These are phyloP conservation scores for Junonia oenone DNA, from an alignment of 2,888 invertebrate genomes.

Conservation along the genomic window DNA sequence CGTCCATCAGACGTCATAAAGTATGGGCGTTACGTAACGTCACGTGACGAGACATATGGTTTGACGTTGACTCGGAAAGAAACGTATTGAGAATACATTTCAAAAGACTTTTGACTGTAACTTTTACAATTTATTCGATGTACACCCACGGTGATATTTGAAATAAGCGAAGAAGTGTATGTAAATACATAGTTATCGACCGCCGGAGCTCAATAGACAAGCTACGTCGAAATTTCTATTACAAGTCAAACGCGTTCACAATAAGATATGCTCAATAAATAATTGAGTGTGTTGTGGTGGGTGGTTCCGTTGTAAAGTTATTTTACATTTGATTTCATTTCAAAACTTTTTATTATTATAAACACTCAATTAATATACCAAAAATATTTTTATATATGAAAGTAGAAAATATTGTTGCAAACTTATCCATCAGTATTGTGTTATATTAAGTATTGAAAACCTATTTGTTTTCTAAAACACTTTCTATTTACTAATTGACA, in stretches of 20 bases:
- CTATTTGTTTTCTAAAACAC: no score
- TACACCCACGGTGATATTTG: slow-evolving; percentile 8
- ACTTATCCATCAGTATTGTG: neutral
- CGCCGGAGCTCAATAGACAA: slow-evolving; percentile 13
- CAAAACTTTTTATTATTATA: no score
- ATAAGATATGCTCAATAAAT: slow-evolving; percentile 16
- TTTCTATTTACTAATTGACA: neutral
- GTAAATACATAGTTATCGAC: slow-evolving; percentile 16
- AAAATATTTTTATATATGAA: neutral
- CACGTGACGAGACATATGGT: slow-evolving; percentile 28
- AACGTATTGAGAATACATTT: slow-evolving; percentile 15
- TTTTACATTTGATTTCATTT: neutral
- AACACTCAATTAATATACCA: neutral
- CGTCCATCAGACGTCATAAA: slow-evolving; percentile 12
- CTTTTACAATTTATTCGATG: slow-evolving; percentile 8
- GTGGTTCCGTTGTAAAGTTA: neutral
- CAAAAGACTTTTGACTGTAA: slow-evolving; percentile 3
- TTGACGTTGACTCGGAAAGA: slow-evolving; percentile 21
- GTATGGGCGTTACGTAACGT: slow-evolving; percentile 22
- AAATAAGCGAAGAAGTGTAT: neutral
- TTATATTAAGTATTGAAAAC: no score
- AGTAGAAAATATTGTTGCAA: neutral
- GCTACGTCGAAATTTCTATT: neutral
- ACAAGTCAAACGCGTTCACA: slow-evolving; percentile 1
- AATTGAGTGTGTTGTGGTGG: neutral